Base-by-base conservation (phyloP, 2,797 vertebrate species). In the Psittacula echo region DNA sequence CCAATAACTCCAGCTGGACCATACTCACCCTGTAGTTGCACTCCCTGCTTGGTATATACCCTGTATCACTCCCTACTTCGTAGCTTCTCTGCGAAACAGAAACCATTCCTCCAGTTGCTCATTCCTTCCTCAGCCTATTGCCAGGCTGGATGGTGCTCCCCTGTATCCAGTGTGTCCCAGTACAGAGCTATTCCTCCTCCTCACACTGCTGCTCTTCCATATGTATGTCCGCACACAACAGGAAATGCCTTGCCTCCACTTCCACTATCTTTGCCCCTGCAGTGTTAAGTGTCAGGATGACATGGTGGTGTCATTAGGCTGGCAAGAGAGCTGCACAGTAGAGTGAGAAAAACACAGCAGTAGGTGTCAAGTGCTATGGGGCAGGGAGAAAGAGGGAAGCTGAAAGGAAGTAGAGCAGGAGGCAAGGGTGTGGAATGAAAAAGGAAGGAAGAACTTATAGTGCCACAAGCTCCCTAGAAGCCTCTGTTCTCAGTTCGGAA, bases 271-370 rank as follows among this genome's bases (percentile, higher is more conserved):
- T 75, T 83, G n/a, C 21, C 51, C 64, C 65, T 83, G 75, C 24
- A 34, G 21, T 50, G 39, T 23, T 23, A 58, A 70, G 39, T 62
- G 50, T 42, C 42, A 70, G 42, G 24, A 47, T 27, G 29, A 79
- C 0, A 0, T 1, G 9, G 26, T 56, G 53, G 54, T 60, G n/a
- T 30, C 47, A 80, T 48, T 5, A 1, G 51, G 24, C 54, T 94
- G 64, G 54, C 85, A 47, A 26, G 56, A 83, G 34, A 67, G 26
- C 44, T 81, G 56, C 39, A 58, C 26, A 39, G 11, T 6, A 14
- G 27, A 67, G 65, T 56, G 65, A 83, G 79, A 79, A 90, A 64
- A 67, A 74, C 37, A 60, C 50, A 68, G 39, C 30, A 71, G 56
- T 32, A 41, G 30, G n/a, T 51, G 47, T 37, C 66, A n/a, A 60